Conservation (phyloP, 2,797 vertebrate genomes). For the Pagetopsis macropterus region DNA sequence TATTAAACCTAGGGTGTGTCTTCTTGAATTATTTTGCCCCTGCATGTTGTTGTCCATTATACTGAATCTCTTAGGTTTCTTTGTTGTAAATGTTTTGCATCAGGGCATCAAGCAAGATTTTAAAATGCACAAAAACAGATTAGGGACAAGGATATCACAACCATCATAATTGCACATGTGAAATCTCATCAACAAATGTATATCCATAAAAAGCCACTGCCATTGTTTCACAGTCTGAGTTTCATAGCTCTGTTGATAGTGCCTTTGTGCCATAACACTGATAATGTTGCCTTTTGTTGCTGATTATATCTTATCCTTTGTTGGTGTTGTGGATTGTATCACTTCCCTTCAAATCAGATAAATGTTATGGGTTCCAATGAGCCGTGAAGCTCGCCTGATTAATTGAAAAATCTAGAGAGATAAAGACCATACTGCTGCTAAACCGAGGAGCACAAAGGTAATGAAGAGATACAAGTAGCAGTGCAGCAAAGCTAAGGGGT, state of each 20-base stretch:
- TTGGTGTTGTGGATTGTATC: slow-evolving; percentile 61
- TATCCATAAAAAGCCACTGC: slow-evolving; percentile 11
- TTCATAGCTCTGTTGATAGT: slow-evolving; percentile 30
- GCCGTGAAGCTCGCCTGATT: slow-evolving; percentile 66
- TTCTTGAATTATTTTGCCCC: not conserved
- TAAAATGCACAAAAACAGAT: slow-evolving; percentile 11
- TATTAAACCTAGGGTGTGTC: not conserved
- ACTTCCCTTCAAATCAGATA: slow-evolving; percentile 67
- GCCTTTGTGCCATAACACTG: slow-evolving; percentile 46
- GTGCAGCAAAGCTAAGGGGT: slow-evolving; percentile 25
- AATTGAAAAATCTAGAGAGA: slow-evolving; percentile 73
- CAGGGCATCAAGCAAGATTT: not conserved
- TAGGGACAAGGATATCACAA: slow-evolving; percentile 5
- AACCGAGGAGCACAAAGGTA: slow-evolving; percentile 56
- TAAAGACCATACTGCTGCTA: slow-evolving; percentile 58
- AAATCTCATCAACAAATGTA: slow-evolving; percentile 27
- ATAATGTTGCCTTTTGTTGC: slow-evolving; percentile 50
- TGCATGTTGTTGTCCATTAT: not conserved
- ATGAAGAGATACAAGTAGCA: slow-evolving; percentile 54
- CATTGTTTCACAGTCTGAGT: slow-evolving; percentile 30
- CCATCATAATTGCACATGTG: slow-evolving; percentile 30
- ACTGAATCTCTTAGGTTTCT: not conserved
- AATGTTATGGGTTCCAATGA: slow-evolving; percentile 68
- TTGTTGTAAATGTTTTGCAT: not conserved
- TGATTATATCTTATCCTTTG: slow-evolving; percentile 60